These are phyloP conservation scores for Gastracanthus pulcherrimus DNA, from an alignment of 2,888 invertebrate genomes.

Conservation along the genomic window DNA sequence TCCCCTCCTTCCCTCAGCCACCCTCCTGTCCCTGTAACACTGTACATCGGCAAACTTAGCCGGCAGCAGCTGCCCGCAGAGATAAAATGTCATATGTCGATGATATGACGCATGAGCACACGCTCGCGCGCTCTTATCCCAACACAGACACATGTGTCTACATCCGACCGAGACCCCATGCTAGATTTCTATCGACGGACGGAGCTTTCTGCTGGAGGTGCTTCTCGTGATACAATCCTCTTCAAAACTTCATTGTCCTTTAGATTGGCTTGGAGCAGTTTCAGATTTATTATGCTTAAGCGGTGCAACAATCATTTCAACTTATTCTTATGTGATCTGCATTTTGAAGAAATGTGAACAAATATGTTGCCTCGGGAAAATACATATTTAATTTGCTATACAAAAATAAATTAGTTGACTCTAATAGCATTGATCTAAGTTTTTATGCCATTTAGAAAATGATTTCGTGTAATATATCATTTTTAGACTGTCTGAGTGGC, in stretches of 20 bases:
- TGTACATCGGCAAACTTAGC: neutral
- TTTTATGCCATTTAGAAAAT: too few species aligned
- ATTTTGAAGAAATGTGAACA: too few species aligned
- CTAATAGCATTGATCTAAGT: too few species aligned
- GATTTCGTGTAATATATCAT: too few species aligned
- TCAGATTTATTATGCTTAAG: neutral
- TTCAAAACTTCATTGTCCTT: neutral
- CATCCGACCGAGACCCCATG: neutral
- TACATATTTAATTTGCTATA: too few species aligned
- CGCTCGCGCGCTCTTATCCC: neutral
- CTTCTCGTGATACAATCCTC: neutral
- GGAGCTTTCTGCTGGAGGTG: neutral
- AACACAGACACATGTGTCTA: neutral
- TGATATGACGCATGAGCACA: slow-evolving; percentile 4
- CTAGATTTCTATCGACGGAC: neutral
- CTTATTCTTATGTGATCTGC: neutral
- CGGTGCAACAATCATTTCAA: neutral
- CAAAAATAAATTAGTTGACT: too few species aligned
- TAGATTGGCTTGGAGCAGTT: neutral
- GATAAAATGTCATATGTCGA: slow-evolving; percentile 18
- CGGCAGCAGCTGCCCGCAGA: neutral
- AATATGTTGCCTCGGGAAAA: too few species aligned
- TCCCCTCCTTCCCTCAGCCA: neutral
- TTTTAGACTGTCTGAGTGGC: too few species aligned
- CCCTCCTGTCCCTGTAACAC: neutral